Conservation (phyloP, 2,113 vertebrate genomes). For the Nothobranchius kuhntae region DNA sequence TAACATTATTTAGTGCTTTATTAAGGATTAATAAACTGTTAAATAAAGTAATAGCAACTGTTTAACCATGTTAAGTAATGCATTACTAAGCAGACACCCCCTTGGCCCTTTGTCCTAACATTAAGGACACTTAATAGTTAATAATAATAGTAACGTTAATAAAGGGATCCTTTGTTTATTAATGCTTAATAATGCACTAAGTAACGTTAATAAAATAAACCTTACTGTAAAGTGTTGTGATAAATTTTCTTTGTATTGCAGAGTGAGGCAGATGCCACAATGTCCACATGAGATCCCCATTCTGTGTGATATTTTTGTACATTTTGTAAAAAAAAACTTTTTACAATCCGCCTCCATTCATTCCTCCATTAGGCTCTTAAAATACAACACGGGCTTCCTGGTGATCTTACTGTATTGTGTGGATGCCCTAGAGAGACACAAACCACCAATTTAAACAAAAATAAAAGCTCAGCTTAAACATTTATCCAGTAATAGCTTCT, state of each 20-base stretch:
- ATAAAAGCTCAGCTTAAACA: conserved; percentile 19
- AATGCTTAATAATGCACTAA: too few relatives aligned
- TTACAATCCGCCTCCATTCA: conserved; percentile 14
- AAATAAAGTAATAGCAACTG: too few relatives aligned
- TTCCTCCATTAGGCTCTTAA: conserved; percentile 33
- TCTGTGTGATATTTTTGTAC: conserved; percentile 22
- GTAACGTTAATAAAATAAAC: too few relatives aligned
- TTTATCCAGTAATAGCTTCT: conserved; percentile 35
- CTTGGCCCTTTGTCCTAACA: too few relatives aligned
- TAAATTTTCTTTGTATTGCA: conserved; percentile 50
- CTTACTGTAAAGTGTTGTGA: too few relatives aligned
- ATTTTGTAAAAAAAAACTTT: conserved; percentile 5
- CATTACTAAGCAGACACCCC: too few relatives aligned
- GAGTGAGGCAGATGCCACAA: conserved; percentile 34
- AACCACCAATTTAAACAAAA: conserved; percentile 32
- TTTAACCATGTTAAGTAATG: too few relatives aligned
- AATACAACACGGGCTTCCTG: conserved; percentile 35
- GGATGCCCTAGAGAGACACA: conserved; percentile 47
- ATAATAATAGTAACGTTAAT: too few relatives aligned
- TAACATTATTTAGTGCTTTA: too few relatives aligned
- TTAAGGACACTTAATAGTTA: too few relatives aligned
- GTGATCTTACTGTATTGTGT: conserved; percentile 42
- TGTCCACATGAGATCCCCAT: conserved; percentile 7
- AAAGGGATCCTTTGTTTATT: too few relatives aligned
- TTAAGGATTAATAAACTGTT: too few relatives aligned